Base-by-base conservation (phyloP, 2,888 invertebrate genomes). In the Mystacides longicornis region DNA sequence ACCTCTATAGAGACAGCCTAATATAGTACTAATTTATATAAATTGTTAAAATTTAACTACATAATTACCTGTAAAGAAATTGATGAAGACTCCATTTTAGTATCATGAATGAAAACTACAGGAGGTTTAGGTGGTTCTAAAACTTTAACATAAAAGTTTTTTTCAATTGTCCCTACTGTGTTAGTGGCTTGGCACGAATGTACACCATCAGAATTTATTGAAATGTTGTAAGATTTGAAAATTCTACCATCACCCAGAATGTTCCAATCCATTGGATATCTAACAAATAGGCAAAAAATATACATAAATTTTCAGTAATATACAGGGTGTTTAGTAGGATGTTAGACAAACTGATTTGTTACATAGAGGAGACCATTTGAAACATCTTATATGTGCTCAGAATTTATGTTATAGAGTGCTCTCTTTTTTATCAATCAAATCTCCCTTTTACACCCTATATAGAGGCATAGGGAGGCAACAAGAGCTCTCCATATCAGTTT, bases 131-230 rank as follows among this genome's bases (percentile, higher is more conserved):
- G 67, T 0, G 64, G 61, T 0, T 65, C 69, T n/a, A 78, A 69
- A 1, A 82, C 75, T 19, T 68, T 67, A 31, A 83, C 72, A 49
- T 72, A 68, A 63, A 80, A 82, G 53, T 69, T 68, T 16, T 78
- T 71, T 56, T 74, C 72, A 1, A 76, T 69, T 1, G 69, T 67
- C 1, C 86, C 86, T 1, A 81, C 84, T 48, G 69, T 69, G 65
- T 82, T 86, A n/a, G 65, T 67, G 0, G 84, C 84, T 14, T 74
- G 70, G 62, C 86, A 86, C 0, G 74, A 76, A 65, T 78, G 82
- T 20, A 74, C 63, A 0, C 83, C 83, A 46, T 70, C 73, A 16
- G 80, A 68, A 1, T 58, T 37, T 1, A 57, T 21, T 0, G 71
- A 63, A 20, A 71, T 63, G 23, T 70, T 69, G 43, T 52, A 53